A percentile compares a stretch with the other conserved stretches of the same genome.
Evolutionary conservation across 2,888 invertebrate species (phyloP).

Genomic region (Balanococcus diminutus): DNA sequence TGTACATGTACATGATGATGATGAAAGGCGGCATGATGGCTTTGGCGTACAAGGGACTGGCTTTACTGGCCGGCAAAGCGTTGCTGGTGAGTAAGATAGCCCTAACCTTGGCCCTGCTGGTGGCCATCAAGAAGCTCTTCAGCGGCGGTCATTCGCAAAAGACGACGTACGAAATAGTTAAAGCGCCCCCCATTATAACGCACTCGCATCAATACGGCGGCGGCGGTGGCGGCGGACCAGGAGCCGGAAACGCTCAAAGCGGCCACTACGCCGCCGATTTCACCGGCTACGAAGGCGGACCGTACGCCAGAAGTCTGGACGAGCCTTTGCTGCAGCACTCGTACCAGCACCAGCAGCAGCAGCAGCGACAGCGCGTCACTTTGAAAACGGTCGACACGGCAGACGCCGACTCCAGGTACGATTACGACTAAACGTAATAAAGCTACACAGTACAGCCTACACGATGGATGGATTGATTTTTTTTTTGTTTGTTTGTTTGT

Average conservation of each 20-base stretch:
- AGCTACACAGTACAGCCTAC: too few species aligned
- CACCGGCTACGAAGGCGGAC: conserved; percentile 62
- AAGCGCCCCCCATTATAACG: conserved; percentile 84
- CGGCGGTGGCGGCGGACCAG: too few species aligned
- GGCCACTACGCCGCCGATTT: conserved; percentile 61
- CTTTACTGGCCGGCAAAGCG: conserved; percentile 63
- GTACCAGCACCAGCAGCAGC: not conserved
- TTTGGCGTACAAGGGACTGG: conserved; percentile 76
- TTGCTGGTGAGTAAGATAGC: conserved; percentile 61
- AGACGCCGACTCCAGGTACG: not conserved
- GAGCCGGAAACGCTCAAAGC: conserved; percentile 67
- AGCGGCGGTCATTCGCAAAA: conserved; percentile 67
- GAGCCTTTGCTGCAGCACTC: not conserved
- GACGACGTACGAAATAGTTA: conserved; percentile 84
- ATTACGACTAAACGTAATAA: too few species aligned
- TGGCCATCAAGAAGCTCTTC: conserved; percentile 70
- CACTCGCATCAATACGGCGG: conserved; percentile 73
- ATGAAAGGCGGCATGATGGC: conserved; percentile 76
- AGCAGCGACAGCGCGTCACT: not conserved
- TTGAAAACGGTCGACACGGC: not conserved
- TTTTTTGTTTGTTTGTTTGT: not conserved
- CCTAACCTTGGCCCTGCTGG: conserved; percentile 61
- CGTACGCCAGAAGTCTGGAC: conserved; percentile 59
- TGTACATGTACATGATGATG: conserved; percentile 70
- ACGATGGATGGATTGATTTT: too few species aligned